Percentiles rank a stretch among this genome's conserved stretches.
phyloP scores from a whole-genome alignment of 2,797 vertebrate species.

The Epinephelus malabaricus region DNA sequence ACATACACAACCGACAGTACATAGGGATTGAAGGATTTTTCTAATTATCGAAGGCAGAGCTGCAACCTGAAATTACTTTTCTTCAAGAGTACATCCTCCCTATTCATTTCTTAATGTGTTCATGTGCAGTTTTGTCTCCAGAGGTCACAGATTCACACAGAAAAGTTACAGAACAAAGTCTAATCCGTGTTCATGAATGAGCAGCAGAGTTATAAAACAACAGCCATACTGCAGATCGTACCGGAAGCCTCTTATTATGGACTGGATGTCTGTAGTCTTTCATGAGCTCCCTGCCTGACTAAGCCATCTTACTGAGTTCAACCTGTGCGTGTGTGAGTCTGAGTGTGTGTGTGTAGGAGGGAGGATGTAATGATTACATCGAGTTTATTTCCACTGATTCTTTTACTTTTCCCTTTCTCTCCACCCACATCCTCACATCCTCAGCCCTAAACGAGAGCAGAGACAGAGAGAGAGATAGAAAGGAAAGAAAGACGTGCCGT shows the following conservation, averaged over 20 bases:
- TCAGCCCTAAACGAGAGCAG: constrained; percentile 22
- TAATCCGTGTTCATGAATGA: constrained; percentile 25
- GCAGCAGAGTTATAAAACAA: constrained; percentile 32
- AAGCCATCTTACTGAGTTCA: constrained; percentile 52
- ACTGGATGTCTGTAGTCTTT: constrained; percentile 31
- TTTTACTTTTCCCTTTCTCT: constrained; percentile 44
- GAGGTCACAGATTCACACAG: constrained; percentile 1
- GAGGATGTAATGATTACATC: constrained; percentile 62
- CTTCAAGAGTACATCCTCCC: background rate
- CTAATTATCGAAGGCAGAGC: constrained; percentile 9
- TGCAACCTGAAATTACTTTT: no score
- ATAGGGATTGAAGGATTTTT: background rate
- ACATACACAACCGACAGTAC: background rate
- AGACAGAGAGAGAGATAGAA: constrained; percentile 10
- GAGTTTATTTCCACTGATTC: constrained; percentile 61
- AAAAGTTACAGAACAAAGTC: constrained; percentile 8
- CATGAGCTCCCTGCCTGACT: constrained; percentile 48
- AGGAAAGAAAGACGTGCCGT: constrained; percentile 25
- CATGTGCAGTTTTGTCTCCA: background rate
- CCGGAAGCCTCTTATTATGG: constrained; percentile 56
- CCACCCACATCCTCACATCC: constrained; percentile 33
- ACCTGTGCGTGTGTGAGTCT: constrained; percentile 33
- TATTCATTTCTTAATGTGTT: background rate
- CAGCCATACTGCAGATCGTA: constrained; percentile 15
- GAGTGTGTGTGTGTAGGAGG: constrained; percentile 49